Base-by-base conservation (phyloP, 2,888 invertebrate genomes). In the Napeogenes inachia region DNA sequence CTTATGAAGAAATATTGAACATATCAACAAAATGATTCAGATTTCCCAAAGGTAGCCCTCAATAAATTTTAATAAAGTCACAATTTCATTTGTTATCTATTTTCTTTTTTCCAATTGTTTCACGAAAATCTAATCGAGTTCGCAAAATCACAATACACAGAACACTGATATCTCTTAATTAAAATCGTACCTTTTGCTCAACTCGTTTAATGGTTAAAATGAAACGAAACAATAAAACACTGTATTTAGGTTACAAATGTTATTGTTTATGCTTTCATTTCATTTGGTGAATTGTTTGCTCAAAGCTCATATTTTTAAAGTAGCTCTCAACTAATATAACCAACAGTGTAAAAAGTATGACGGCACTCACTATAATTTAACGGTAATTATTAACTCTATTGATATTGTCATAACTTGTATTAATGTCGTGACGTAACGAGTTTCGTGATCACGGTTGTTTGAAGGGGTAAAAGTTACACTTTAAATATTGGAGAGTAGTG, bases 141-240 rank as follows among this genome's bases (percentile, higher is more conserved):
- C 68, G 72, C 71, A 76, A 84, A 82, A 84, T 82, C 79, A 86
- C 84, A 86, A 86, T 80, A 71, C 21, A 21, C 21, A 21, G 76
- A 72, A 77, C 80, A 79, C 76, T 79, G 78, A 85, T 85, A 86
- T 85, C 82, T 84, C 78, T 85, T 85, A 86, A 87, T 86, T 86
- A 83, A 87, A 85, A 85, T 84, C 84, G 82, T 86, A 83, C 80
- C 81, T 80, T 81, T 77, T 77, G 76, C 79, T 76, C 74, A 75
- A 77, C 30, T 50, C 50, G 50, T 50, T 50, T 50, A 47, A 21
- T 13, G 47, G 21, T 47, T 47, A 47, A 47, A 47, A 47, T 21
- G n/a, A 60, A 56, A 56, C 21, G 21, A 56, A 56, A 13, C 56
- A 56, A 55, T 50, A 60, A 50, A 50, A 21, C 21, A 30, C 30